Percentiles rank a stretch among this genome's conserved stretches.
Conservation (phyloP, 2,113 vertebrate genomes). For the Oryzias celebensis region DNA sequence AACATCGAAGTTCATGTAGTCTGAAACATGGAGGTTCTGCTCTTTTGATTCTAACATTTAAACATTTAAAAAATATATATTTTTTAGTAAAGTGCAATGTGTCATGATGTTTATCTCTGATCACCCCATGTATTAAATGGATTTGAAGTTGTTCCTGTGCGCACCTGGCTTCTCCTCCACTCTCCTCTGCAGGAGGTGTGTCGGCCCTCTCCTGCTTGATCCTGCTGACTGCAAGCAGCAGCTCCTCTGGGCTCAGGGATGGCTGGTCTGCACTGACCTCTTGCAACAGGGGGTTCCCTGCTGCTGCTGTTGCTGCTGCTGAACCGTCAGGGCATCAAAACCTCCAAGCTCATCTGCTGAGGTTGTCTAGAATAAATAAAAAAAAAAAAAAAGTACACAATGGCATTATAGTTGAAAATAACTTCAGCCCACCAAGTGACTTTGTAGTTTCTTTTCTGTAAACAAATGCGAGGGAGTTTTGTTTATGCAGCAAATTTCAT, state of each 20-base stretch:
- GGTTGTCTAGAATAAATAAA: conserved; percentile 75
- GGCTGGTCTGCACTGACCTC: conserved; percentile 69
- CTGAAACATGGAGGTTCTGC: no score
- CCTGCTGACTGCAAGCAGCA: conserved; percentile 82
- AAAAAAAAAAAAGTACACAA: not conserved
- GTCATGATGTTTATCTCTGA: no score
- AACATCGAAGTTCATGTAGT: no score
- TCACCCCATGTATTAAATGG: no score
- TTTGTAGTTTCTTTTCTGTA: no score
- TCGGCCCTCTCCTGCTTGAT: conserved; percentile 93
- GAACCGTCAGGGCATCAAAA: conserved; percentile 78
- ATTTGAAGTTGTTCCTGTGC: not conserved
- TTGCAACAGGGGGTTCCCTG: conserved; percentile 81
- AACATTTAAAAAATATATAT: no score
- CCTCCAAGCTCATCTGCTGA: conserved; percentile 86
- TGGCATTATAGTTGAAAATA: not conserved
- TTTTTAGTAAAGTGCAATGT: no score
- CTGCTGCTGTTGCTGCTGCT: conserved; percentile 65
- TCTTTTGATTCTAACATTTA: no score
- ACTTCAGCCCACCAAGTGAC: not conserved
- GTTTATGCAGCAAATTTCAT: no score
- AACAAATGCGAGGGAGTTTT: no score
- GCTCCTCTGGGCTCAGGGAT: conserved; percentile 68
- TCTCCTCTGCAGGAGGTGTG: conserved; percentile 68
- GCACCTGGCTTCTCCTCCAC: conserved; percentile 55